phyloP scores from a whole-genome alignment of 2,113 vertebrate genomes.

The Nansenia antarctica region DNA sequence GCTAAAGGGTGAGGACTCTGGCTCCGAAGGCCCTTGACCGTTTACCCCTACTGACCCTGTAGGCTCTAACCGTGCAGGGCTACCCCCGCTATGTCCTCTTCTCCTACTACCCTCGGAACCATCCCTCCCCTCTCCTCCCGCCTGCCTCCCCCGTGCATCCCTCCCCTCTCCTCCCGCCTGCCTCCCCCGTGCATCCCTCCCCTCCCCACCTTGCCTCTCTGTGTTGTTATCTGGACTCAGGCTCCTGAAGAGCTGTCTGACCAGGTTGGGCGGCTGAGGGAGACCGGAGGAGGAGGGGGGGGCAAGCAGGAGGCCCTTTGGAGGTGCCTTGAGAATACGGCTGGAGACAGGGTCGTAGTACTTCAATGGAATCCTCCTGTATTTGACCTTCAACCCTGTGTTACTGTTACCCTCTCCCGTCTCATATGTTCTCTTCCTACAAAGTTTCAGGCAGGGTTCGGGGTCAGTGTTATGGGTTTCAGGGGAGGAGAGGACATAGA shows the following conservation, averaged over 20 bases:
- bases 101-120: background rate
- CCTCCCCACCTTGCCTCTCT: slow-evolving; percentile 50
- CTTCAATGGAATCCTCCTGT: slow-evolving; percentile 78
- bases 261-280: slow-evolving; percentile 36
- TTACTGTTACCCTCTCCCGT: slow-evolving; percentile 61
- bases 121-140: slow-evolving; percentile 47
- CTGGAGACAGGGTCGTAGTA: slow-evolving; percentile 82
- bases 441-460: slow-evolving; percentile 41
- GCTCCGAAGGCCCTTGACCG: slow-evolving; percentile 40
- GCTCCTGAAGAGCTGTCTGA: slow-evolving; percentile 80
- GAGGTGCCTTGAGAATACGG: slow-evolving; percentile 75
- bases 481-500: slow-evolving; percentile 83
- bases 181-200: slow-evolving; percentile 38
- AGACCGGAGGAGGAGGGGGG: slow-evolving; percentile 34
- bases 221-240: slow-evolving; percentile 78
- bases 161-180: slow-evolving; percentile 29
- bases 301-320: slow-evolving; percentile 55
- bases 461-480: slow-evolving; percentile 62
- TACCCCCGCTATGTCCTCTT: slow-evolving; percentile 50
- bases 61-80: slow-evolving; percentile 31
- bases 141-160: no score
- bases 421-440: slow-evolving; percentile 62
- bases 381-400: slow-evolving; percentile 75
- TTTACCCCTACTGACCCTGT: slow-evolving; percentile 37
- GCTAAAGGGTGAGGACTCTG: slow-evolving; percentile 45